Evolutionary conservation across 2,888 invertebrate species (phyloP).

Genomic region (Hypolimnas misippus): DNA sequence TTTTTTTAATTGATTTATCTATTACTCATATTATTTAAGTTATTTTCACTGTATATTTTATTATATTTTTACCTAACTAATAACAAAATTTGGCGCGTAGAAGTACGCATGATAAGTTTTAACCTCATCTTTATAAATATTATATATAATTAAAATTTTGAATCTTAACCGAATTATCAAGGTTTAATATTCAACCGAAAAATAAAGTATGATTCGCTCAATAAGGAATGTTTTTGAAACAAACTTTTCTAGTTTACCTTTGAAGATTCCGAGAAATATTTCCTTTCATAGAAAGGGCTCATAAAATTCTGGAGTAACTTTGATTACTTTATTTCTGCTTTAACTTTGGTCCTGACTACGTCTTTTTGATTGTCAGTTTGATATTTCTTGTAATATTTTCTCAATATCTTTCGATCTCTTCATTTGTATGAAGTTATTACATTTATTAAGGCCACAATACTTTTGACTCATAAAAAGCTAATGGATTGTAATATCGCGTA

Average conservation of each 20-base stretch:
- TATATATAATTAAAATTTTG: neutral
- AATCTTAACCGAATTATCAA: neutral
- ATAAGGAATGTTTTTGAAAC: conserved; percentile 18
- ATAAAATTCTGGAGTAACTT: conserved; percentile 56
- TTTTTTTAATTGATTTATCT: too few relatives aligned
- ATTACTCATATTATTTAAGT: too few relatives aligned
- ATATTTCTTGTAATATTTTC: neutral
- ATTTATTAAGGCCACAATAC: neutral
- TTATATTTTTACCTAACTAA: too few relatives aligned
- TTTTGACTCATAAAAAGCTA: neutral
- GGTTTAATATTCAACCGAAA: neutral
- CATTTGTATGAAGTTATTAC: neutral
- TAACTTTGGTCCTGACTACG: conserved; percentile 44
- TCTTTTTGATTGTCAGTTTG: conserved; percentile 4
- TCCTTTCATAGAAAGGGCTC: conserved; percentile 35
- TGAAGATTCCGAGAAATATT: conserved; percentile 37
- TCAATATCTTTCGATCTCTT: neutral
- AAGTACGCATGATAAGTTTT: too few relatives aligned
- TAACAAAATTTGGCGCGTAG: too few relatives aligned
- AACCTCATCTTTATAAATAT: too few relatives aligned
- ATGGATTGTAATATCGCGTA: neutral
- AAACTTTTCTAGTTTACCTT: conserved; percentile 39
- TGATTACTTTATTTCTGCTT: conserved; percentile 67
- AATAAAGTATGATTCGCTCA: neutral
- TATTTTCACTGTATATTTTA: too few relatives aligned